Base-by-base conservation (phyloP, 2,888 invertebrate species). In the Orchestes rusci region DNA sequence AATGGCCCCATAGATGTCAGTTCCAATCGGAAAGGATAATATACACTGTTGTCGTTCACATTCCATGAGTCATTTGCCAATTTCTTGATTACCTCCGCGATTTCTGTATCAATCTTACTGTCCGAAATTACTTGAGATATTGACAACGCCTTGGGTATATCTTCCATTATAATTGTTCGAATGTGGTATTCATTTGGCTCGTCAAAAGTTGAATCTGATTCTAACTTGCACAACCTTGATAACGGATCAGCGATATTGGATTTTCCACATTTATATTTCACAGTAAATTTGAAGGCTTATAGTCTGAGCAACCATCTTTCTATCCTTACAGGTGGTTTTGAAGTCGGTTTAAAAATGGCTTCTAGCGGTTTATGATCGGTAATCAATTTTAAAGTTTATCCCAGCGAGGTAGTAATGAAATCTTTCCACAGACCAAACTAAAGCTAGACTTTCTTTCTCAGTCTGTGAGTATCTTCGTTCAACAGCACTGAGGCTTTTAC, bases 341-440 rank as follows among this genome's bases (percentile, higher is more conserved):
- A 53, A 5, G 42, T 53, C n/a, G 47, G 54, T 19, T 50, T 51
- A 38, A 63, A 62, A 27, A 62, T 60, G 7, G 52, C 54, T 38
- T 62, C 58, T 18, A 72, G 51, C 1, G 70, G 67, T 45, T 60
- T 58, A 35, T 61, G 60, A 42, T 62, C 60, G 2, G 56, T 61
- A 1, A 59, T 48, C 28, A 63, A 49, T 10, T 57, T 60, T 2
- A 52, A 73, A n/a, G 3, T 59, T 51, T 8, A 62, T 45, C 8
- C 70, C 71, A 48, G 55, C 60, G 3, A 70, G 35, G 50, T 66
- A 71, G 23, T 59, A 54, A 43, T 66, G 57, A 52, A 69, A 71
- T 44, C 60, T 56, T 43, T 65, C 61, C 7, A 67, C 61, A 2
- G 60, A 12, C 55, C 59, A 70, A 8, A 69, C 57, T 3, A 69